phyloP scores from a whole-genome alignment of 2,797 vertebrate genomes.

The Sebastolobus altivelis region DNA sequence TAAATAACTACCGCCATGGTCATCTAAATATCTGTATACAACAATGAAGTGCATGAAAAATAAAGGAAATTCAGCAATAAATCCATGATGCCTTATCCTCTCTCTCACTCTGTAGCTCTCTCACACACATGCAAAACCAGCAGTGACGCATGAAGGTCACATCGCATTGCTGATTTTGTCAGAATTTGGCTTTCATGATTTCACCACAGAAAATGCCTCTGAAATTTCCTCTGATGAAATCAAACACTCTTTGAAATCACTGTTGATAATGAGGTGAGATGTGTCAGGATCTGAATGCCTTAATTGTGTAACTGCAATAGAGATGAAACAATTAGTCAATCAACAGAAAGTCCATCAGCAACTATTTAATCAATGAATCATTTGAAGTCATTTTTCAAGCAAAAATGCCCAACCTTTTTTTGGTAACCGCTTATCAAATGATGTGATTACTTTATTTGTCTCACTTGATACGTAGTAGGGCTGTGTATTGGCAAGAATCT shows the following conservation, averaged over 20 bases:
- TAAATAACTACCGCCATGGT: too few species aligned
- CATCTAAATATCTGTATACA: background rate
- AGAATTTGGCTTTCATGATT: background rate
- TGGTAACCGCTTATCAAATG: too few species aligned
- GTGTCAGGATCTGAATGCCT: background rate
- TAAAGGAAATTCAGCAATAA: background rate
- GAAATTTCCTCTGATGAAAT: slow-evolving; percentile 7
- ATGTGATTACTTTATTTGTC: background rate
- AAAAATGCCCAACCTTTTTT: too few species aligned
- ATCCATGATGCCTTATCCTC: background rate
- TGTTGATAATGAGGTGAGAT: background rate
- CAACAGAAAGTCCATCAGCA: too few species aligned
- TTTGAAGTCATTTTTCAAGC: too few species aligned
- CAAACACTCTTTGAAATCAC: background rate
- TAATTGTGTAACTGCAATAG: background rate
- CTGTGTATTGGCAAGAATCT: too few species aligned
- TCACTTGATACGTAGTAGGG: background rate
- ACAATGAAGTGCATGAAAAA: background rate
- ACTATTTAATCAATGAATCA: too few species aligned
- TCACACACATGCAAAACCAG: background rate
- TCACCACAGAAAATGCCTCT: background rate
- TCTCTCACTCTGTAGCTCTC: background rate
- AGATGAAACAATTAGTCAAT: background rate
- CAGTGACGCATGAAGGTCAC: background rate
- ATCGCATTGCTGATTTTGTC: background rate